Evolutionary conservation across 1,140 invertebrate genomes (phyloP).

Genomic region (Psix sp.): DNA sequence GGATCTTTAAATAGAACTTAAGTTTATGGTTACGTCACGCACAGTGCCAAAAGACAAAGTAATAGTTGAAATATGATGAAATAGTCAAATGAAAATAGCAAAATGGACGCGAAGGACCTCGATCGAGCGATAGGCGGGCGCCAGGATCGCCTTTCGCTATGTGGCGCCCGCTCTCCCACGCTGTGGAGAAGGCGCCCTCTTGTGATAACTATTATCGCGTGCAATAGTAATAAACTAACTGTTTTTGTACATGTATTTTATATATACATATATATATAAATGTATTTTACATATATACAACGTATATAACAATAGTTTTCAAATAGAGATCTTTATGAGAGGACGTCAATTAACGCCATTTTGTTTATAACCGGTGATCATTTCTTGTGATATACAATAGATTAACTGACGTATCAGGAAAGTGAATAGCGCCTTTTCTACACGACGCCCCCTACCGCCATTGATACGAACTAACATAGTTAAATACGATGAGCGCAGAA

Average conservation of each 20-base stretch:
- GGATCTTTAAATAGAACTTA: constrained; percentile 59
- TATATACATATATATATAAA: constrained; percentile 54
- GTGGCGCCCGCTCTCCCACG: neutral
- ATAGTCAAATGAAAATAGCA: constrained; percentile 3
- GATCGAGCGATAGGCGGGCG: neutral
- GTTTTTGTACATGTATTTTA: constrained; percentile 58
- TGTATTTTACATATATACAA: constrained; percentile 59
- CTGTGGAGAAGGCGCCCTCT: constrained; percentile 56
- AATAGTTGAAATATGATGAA: constrained; percentile 25
- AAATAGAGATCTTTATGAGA: constrained; percentile 48
- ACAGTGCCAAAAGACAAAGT: constrained; percentile 69
- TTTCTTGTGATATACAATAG: constrained; percentile 56
- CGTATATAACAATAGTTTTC: constrained; percentile 56
- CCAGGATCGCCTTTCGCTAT: too few relatives aligned
- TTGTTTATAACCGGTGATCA: constrained; percentile 52
- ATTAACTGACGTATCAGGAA: constrained; percentile 27
- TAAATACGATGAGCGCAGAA: neutral
- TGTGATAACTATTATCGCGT: constrained; percentile 56
- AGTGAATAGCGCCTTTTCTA: constrained; percentile 55
- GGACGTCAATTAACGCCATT: constrained; percentile 53
- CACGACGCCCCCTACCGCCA: constrained; percentile 38
- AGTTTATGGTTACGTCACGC: constrained; percentile 63
- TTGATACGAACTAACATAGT: constrained; percentile 35
- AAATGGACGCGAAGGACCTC: constrained; percentile 10
- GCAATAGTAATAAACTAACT: constrained; percentile 50